A percentile compares a stretch with the other conserved stretches of the same genome.
phyloP scores from a whole-genome alignment of 2,888 invertebrate species.

The Drosophila koepferae region DNA sequence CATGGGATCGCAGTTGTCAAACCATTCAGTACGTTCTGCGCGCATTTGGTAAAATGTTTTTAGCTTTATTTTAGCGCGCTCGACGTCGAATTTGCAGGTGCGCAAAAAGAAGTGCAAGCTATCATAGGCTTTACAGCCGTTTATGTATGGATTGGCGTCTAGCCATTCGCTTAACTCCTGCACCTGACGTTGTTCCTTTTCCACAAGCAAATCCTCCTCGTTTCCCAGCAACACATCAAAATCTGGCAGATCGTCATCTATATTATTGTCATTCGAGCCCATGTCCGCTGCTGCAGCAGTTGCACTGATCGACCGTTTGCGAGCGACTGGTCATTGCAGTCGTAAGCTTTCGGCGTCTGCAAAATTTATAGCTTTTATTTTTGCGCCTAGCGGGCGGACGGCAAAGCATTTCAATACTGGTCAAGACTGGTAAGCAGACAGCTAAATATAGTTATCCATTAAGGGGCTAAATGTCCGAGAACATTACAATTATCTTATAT shows the following conservation, averaged over 20 bases:
- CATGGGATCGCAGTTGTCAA: conserved; percentile 87
- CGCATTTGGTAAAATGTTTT: conserved; percentile 87
- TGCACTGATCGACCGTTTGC: conserved; percentile 43
- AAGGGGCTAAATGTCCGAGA: conserved; percentile 43
- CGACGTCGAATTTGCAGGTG: conserved; percentile 87
- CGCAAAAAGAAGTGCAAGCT: conserved; percentile 87
- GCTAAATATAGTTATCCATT: conserved; percentile 56
- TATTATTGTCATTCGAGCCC: conserved; percentile 40
- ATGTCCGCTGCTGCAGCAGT: conserved; percentile 36
- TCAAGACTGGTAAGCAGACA: conserved; percentile 37
- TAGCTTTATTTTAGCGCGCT: conserved; percentile 87
- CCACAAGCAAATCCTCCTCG: conserved; percentile 59
- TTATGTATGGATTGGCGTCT: conserved; percentile 83
- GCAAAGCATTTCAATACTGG: conserved; percentile 34
- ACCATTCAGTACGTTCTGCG: conserved; percentile 87
- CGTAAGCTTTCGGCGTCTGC: conserved; percentile 38
- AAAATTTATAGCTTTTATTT: conserved; percentile 39
- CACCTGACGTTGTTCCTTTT: conserved; percentile 46
- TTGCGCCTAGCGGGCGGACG: conserved; percentile 5
- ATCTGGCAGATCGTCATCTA: conserved; percentile 15
- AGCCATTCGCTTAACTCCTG: conserved; percentile 84
- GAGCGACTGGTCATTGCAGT: conserved; percentile 40
- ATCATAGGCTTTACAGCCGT: conserved; percentile 85
- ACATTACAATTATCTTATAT: conserved; percentile 26
- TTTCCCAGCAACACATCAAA: conserved; percentile 3